Evolutionary conservation across 2,797 vertebrate genomes (phyloP).

Genomic region (Microctenopoma lineatum): DNA sequence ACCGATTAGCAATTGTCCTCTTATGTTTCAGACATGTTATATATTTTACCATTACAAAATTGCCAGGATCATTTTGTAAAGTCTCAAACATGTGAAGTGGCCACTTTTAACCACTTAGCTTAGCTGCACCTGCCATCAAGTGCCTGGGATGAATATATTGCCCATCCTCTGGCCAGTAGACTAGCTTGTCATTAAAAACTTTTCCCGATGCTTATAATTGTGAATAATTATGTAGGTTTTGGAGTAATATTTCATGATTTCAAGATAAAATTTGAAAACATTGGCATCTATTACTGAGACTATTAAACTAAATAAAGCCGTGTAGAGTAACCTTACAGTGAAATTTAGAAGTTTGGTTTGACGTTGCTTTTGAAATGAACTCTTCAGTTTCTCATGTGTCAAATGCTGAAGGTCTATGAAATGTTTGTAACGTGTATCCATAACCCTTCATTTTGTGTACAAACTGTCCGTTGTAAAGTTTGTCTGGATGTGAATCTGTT

Average conservation of each 20-base stretch:
- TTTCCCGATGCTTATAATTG: slow-evolving; percentile 8
- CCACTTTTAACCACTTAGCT: slow-evolving; percentile 29
- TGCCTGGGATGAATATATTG: slow-evolving; percentile 66
- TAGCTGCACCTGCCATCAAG: slow-evolving; percentile 56
- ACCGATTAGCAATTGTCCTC: not conserved
- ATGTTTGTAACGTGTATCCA: slow-evolving; percentile 64
- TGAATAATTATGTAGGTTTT: not conserved
- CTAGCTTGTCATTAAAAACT: slow-evolving; percentile 43
- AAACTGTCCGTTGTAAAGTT: slow-evolving; percentile 63
- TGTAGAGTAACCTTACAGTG: not conserved
- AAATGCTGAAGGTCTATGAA: slow-evolving; percentile 50
- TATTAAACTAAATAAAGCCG: slow-evolving; percentile 7
- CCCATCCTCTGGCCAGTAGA: slow-evolving; percentile 63
- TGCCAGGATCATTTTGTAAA: slow-evolving; percentile 10
- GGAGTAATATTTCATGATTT: slow-evolving; percentile 22
- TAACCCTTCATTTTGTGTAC: slow-evolving; percentile 68
- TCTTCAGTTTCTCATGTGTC: slow-evolving; percentile 52
- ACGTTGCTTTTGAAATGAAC: slow-evolving; percentile 36
- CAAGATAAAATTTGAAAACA: slow-evolving; percentile 7
- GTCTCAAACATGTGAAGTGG: slow-evolving; percentile 15
- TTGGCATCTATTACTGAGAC: slow-evolving; percentile 10
- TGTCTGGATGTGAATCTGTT: slow-evolving; percentile 66
- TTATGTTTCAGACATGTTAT: slow-evolving; percentile 5
- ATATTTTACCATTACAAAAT: slow-evolving; percentile 1
- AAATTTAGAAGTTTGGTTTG: slow-evolving; percentile 6